These are phyloP conservation scores for Serranus cabrilla DNA, from an alignment of 2,797 vertebrate species.

Conservation along the genomic window DNA sequence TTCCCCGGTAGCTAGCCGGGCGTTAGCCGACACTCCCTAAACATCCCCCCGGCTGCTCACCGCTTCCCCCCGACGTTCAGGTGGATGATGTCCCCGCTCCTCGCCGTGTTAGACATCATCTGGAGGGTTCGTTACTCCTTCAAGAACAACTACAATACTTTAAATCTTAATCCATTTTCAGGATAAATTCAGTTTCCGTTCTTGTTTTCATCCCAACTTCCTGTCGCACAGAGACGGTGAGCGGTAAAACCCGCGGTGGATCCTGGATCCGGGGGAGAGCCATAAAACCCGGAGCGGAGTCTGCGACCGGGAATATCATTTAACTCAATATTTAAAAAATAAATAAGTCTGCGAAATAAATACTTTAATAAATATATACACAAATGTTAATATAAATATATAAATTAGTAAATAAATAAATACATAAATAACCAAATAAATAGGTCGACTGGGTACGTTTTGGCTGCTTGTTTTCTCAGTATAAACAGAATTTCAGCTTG, in stretches of 20 bases:
- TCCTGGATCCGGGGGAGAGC: too few relatives aligned
- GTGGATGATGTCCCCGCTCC: slow-evolving; percentile 89
- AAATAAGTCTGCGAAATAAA: too few relatives aligned
- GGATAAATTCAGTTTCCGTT: slow-evolving; percentile 22
- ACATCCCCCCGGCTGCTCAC: slow-evolving; percentile 60
- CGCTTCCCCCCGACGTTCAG: slow-evolving; percentile 90
- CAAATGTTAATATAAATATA: too few relatives aligned
- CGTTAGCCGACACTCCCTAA: slow-evolving; percentile 19
- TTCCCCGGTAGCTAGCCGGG: slow-evolving; percentile 26
- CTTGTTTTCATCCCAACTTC: slow-evolving; percentile 44
- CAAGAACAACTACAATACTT: neutral
- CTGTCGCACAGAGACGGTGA: slow-evolving; percentile 4
- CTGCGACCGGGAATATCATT: accelerated
- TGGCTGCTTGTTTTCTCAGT: too few relatives aligned
- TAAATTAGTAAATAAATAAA: too few relatives aligned
- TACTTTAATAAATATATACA: too few relatives aligned
- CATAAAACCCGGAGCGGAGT: neutral
- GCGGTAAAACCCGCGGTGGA: slow-evolving; percentile 20
- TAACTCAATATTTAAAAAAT: too few relatives aligned
- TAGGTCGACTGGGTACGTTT: too few relatives aligned
- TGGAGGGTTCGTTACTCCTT: accelerated
- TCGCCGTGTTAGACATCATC: slow-evolving; percentile 58
- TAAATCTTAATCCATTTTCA: slow-evolving; percentile 48
- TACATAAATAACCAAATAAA: too few relatives aligned
- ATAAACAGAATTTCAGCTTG: too few relatives aligned